A percentile compares a stretch with the other conserved stretches of the same genome.
phyloP scores from a whole-genome alignment of 2,113 vertebrate genomes.

The Lagopus leucura region DNA sequence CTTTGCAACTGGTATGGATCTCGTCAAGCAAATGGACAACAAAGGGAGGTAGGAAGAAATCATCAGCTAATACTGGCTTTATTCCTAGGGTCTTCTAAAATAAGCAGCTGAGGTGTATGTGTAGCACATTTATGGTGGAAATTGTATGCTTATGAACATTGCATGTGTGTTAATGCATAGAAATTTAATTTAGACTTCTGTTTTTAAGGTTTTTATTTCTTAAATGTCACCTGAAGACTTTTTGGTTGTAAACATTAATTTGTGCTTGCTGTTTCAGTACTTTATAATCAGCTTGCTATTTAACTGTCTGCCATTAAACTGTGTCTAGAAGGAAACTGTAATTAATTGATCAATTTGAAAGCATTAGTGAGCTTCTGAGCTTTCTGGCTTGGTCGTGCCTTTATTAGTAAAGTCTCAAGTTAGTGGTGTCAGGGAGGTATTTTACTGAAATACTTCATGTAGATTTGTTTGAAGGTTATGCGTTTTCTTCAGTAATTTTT shows the following conservation, averaged over 20 bases:
- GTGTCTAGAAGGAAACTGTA: neutral
- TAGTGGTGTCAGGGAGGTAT: neutral
- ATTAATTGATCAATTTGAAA: neutral
- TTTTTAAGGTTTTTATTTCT: neutral
- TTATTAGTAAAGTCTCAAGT: neutral
- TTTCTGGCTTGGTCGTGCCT: neutral
- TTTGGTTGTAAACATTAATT: neutral
- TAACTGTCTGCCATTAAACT: neutral
- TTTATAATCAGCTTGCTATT: neutral
- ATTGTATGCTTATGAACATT: neutral
- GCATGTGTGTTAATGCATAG: neutral
- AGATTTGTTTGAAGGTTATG: neutral
- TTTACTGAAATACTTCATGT: neutral
- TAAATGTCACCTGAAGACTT: neutral
- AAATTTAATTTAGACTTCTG: neutral
- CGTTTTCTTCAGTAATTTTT: neutral
- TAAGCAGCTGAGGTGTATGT: neutral
- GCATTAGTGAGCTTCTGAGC: neutral
- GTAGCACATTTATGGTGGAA: rapidly evolving
- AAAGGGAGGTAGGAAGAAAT: constrained; percentile 61
- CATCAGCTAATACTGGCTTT: neutral
- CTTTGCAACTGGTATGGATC: neutral
- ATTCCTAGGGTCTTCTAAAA: neutral
- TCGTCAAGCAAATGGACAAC: neutral
- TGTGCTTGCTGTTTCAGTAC: neutral